Percentiles rank a stretch among this genome's conserved stretches.
Conservation (phyloP, 2,113 vertebrate genomes). For the Eclectus roratus region DNA sequence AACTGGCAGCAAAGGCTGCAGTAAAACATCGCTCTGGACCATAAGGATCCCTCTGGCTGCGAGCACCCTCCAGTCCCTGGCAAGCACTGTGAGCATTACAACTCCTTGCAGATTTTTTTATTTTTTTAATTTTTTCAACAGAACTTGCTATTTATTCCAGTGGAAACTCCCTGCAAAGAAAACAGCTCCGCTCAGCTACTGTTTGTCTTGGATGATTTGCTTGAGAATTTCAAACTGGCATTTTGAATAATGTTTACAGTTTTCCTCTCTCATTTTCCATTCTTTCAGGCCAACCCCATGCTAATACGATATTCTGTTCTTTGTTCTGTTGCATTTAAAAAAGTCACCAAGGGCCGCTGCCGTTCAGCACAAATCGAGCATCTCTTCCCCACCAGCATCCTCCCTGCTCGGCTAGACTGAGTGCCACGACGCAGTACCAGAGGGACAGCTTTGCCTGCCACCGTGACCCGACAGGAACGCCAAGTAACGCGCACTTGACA, state of each 20-base stretch:
- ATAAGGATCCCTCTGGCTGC: background rate
- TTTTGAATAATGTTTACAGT: background rate
- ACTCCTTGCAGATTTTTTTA: background rate
- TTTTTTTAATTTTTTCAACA: background rate
- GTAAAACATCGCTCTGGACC: background rate
- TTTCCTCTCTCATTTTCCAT: background rate
- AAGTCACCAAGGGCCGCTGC: background rate
- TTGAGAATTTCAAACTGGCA: background rate
- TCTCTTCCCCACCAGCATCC: background rate
- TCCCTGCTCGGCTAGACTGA: background rate
- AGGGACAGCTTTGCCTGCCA: background rate
- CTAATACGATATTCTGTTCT: background rate
- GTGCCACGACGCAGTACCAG: background rate
- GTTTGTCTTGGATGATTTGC: slow-evolving; percentile 26
- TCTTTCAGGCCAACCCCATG: background rate
- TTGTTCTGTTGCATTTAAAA: background rate
- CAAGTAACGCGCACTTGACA: background rate
- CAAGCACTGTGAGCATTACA: background rate
- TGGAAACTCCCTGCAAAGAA: slow-evolving; percentile 43
- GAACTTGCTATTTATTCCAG: slow-evolving; percentile 24
- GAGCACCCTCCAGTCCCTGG: background rate
- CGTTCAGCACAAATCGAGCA: background rate
- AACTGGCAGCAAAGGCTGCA: background rate
- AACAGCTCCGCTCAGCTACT: slow-evolving; percentile 7
- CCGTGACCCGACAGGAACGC: background rate